Percentiles rank a stretch among this genome's conserved stretches.
Evolutionary conservation across 2,113 vertebrate genomes (phyloP).

Genomic region (Rana temporaria): DNA sequence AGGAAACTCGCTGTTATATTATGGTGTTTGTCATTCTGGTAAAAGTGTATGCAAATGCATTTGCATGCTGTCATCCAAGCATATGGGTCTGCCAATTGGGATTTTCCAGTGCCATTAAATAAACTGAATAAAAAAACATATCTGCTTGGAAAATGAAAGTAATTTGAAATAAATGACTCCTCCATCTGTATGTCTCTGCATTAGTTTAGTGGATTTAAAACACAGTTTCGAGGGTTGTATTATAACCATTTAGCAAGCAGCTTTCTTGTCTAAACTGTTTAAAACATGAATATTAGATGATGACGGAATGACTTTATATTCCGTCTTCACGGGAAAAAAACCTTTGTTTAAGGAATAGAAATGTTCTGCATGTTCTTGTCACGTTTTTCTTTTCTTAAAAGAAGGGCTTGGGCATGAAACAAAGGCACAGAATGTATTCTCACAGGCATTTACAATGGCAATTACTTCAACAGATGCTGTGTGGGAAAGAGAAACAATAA

Average conservation of each 20-base stretch:
- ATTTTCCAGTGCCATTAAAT: conserved; percentile 46
- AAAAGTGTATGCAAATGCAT: conserved; percentile 31
- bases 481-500: conserved; percentile 18
- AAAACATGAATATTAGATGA: conserved; percentile 41
- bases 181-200: conserved; percentile 46
- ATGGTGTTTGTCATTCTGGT: conserved; percentile 35
- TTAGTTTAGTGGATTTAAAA: conserved; percentile 49
- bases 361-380: conserved; percentile 10
- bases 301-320: conserved; percentile 27
- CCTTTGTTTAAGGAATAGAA: conserved; percentile 37
- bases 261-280: conserved; percentile 40
- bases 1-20: conserved; percentile 19
- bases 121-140: conserved; percentile 51
- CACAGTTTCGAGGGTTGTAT: conserved; percentile 10
- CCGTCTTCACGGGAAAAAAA: conserved; percentile 27
- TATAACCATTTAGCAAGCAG: conserved; percentile 19
- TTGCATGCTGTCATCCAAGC: conserved; percentile 9
- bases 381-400: conserved; percentile 8
- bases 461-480: conserved; percentile 21
- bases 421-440: conserved; percentile 38
- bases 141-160: conserved; percentile 44
- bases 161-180: conserved; percentile 43
- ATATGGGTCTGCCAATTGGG: conserved; percentile 48
- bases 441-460: conserved; percentile 32
- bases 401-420: conserved; percentile 40